Evolutionary conservation across 2,797 vertebrate genomes (phyloP), one percentile per base, ranked within the genome.

Genomic region (Tragelaphus eurycerus): DNA sequence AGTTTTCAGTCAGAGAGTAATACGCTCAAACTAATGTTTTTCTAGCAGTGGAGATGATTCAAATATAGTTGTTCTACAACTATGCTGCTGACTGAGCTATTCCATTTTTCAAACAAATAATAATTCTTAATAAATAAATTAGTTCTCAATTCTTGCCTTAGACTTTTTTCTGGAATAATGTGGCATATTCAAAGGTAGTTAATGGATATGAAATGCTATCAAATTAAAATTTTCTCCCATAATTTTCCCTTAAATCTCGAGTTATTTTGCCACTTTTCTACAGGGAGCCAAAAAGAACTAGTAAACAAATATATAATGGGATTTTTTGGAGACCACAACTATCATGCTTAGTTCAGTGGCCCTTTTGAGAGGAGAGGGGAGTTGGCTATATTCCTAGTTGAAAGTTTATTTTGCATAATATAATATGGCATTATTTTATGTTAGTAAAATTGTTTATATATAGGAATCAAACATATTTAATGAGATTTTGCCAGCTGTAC

Each of bases 391-490:
- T 48, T 95, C 21, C 27, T 67, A 23, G 59, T 29, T 86, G 31
- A 86, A 89, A 93, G 50, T 84, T 92, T 84, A 79, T 64, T 59
- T 54, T 86, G 43, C 4, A 76, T 27, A 85, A 57, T 86, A 78
- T 46, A 92, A 85, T 25, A 87, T 92, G 27, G 29, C 7, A 23
- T 29, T 86, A 89, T 86, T 96, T 95, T 90, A 87, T 34, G 38
- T 78, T 50, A 93, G 71, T 48, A 95, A 52, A 92, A 76, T 78
- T 95, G 6, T 90, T 97, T 86, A 52, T 50, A 90, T 71, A 86
- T 74, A 83, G 11, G 23, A 94, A 92, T 88, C 85, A 93, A 95
- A 92, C 59, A 31, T 57, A 93, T 84, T 95, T 88, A 87, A 76
- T 74, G 60, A 96, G 46, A 50, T 93, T 96, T 93, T 96, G 31